Evolutionary conservation across 1,140 invertebrate species (phyloP).

Genomic region (Meloidogyne chitwoodi): DNA sequence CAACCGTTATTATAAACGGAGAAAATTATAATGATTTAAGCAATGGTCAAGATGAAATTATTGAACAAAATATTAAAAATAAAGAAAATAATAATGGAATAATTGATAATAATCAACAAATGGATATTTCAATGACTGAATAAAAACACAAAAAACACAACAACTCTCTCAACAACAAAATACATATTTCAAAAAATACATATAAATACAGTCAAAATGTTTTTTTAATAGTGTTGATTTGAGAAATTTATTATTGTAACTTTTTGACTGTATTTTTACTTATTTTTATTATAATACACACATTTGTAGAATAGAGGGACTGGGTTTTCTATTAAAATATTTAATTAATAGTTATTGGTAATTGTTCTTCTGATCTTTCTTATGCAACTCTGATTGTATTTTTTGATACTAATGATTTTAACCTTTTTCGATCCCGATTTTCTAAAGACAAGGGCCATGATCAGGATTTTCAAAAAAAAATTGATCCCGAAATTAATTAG

Average conservation of each 20-base stretch:
- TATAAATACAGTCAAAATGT: not conserved
- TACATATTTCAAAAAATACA: not conserved
- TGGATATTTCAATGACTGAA: constrained; percentile 10
- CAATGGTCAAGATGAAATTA: not conserved
- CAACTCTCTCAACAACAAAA: not conserved
- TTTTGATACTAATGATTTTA: too few relatives aligned
- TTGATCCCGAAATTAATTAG: too few relatives aligned
- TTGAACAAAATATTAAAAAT: not conserved
- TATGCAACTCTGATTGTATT: too few relatives aligned
- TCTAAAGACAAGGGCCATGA: too few relatives aligned
- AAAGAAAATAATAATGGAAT: constrained; percentile 1
- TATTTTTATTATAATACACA: too few relatives aligned
- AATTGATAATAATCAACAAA: constrained; percentile 12
- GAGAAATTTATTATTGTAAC: too few relatives aligned
- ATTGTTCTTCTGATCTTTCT: too few relatives aligned
- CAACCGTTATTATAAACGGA: not conserved
- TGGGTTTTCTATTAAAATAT: not conserved
- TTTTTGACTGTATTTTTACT: too few relatives aligned
- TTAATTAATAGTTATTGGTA: too few relatives aligned
- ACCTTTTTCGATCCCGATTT: too few relatives aligned
- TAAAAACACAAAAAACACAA: not conserved
- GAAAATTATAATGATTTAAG: not conserved
- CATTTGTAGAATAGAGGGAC: too few relatives aligned
- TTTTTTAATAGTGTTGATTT: not conserved
- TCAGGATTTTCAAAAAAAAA: too few relatives aligned